These are phyloP conservation scores for Stegana nigrithorax DNA, from an alignment of 2,888 invertebrate genomes.

Conservation along the genomic window DNA sequence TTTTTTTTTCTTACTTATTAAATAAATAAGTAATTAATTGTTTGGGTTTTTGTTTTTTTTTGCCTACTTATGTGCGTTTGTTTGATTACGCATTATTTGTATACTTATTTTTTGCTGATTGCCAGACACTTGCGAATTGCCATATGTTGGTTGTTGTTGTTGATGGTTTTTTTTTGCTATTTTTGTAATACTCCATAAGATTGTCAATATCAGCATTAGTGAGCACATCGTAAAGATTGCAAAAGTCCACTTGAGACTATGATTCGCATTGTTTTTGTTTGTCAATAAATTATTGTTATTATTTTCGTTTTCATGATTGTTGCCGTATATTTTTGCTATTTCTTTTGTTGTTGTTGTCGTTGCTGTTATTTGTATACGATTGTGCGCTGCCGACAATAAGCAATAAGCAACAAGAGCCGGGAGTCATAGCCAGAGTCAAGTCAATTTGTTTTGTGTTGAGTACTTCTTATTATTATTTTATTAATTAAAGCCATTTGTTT, in stretches of 20 bases:
- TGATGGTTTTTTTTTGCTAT: conserved; percentile 16
- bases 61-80: no score
- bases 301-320: conserved; percentile 21
- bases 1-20: no score
- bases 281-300: no score
- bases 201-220: conserved; percentile 62
- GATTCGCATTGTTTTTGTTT: conserved; percentile 38
- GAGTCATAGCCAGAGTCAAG: conserved; percentile 36
- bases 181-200: conserved; percentile 42
- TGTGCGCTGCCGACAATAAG: no score
- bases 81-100: conserved; percentile 50
- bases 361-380: no score
- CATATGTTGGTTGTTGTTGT: conserved; percentile 20
- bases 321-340: no score
- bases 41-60: no score
- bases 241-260: conserved; percentile 52
- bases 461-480: conserved; percentile 41
- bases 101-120: conserved; percentile 44
- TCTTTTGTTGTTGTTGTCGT: conserved; percentile 21
- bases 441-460: conserved; percentile 54
- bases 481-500: conserved; percentile 25
- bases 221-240: conserved; percentile 60
- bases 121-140: conserved; percentile 44
- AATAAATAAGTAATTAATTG: no score
- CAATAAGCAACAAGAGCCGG: conserved; percentile 24